phyloP scores from a whole-genome alignment of 1,140 invertebrate species.

The Drosophila dunni region DNA sequence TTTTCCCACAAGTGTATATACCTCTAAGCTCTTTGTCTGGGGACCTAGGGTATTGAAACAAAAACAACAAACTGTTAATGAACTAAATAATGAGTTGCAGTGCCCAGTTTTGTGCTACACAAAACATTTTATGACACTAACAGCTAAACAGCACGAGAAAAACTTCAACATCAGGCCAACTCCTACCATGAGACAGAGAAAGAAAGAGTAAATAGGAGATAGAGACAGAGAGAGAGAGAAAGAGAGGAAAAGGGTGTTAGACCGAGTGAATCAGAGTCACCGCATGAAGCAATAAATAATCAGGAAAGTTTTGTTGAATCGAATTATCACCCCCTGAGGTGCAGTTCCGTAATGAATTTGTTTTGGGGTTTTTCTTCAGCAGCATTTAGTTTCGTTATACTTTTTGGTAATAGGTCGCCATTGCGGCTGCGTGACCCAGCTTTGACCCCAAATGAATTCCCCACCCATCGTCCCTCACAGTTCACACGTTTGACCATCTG shows the following conservation, averaged over 20 bases:
- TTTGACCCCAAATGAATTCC: neutral
- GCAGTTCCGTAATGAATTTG: constrained; percentile 82
- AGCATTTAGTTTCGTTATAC: constrained; percentile 78
- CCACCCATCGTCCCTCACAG: neutral
- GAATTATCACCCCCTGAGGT: constrained; percentile 82
- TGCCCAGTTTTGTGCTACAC: constrained; percentile 71
- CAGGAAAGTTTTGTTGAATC: constrained; percentile 82
- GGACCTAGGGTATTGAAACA: constrained; percentile 30
- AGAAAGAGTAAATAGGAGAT: neutral
- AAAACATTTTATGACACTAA: constrained; percentile 82
- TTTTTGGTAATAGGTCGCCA: constrained; percentile 49
- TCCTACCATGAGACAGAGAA: constrained; percentile 9
- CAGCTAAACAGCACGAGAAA: constrained; percentile 74
- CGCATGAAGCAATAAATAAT: constrained; percentile 82
- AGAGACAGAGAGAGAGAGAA: constrained; percentile 4
- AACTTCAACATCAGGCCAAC: constrained; percentile 36
- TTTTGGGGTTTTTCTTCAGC: constrained; percentile 75
- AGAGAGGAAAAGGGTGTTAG: constrained; percentile 17
- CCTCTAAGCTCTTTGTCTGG: neutral
- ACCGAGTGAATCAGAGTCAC: constrained; percentile 39
- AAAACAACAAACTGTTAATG: constrained; percentile 74
- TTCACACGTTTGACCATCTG: constrained; percentile 2
- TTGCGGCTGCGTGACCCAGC: constrained; percentile 71
- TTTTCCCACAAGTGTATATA: neutral
- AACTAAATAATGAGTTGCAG: constrained; percentile 82